phyloP scores from a whole-genome alignment of 92 coral and sea anemone genomes.

The Pocillopora grandis region DNA sequence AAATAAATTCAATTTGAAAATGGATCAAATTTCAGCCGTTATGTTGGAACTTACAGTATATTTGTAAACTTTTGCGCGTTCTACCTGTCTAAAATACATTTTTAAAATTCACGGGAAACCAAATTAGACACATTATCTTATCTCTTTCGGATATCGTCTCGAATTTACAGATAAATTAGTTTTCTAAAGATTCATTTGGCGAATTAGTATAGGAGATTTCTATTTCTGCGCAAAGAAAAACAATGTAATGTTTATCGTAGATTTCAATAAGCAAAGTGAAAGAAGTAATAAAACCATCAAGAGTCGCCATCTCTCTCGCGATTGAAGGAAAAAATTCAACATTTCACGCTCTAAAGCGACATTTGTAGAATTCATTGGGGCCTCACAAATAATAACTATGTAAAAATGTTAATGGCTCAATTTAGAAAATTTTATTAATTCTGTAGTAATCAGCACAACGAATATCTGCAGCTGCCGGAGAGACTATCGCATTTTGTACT shows the following conservation, averaged over 20 bases:
- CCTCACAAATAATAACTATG: slow-evolving; percentile 52
- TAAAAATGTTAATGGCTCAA: slow-evolving; percentile 77
- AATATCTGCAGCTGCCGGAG: slow-evolving; percentile 32
- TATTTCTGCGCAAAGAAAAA: slow-evolving; percentile 73
- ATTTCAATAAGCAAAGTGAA: slow-evolving; percentile 51
- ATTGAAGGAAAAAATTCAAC: slow-evolving; percentile 26
- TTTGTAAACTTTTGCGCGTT: slow-evolving; percentile 32
- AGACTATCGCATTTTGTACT: slow-evolving; percentile 29
- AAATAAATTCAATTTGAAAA: slow-evolving; percentile 53
- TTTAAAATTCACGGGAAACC: slow-evolving; percentile 60
- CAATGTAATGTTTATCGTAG: slow-evolving; percentile 53
- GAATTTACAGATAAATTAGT: slow-evolving; percentile 82
- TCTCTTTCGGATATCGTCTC: slow-evolving; percentile 71
- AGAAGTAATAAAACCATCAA: slow-evolving; percentile 46
- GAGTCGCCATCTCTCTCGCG: slow-evolving; percentile 52
- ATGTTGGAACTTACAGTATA: slow-evolving; percentile 37
- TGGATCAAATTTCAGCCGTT: slow-evolving; percentile 53
- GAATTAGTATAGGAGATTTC: slow-evolving; percentile 74
- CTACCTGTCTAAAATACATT: slow-evolving; percentile 53
- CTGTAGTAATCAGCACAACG: slow-evolving; percentile 65
- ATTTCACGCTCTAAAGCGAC: slow-evolving; percentile 4
- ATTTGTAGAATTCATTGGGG: slow-evolving; percentile 65
- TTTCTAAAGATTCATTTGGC: slow-evolving; percentile 89
- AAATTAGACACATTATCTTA: slow-evolving; percentile 68
- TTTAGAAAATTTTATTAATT: slow-evolving; percentile 83